Evolutionary conservation across 35 echinoderm and acorn worm species (phyloP), one percentile per base, ranked within the genome.

Genomic region (Patiria miniata): DNA sequence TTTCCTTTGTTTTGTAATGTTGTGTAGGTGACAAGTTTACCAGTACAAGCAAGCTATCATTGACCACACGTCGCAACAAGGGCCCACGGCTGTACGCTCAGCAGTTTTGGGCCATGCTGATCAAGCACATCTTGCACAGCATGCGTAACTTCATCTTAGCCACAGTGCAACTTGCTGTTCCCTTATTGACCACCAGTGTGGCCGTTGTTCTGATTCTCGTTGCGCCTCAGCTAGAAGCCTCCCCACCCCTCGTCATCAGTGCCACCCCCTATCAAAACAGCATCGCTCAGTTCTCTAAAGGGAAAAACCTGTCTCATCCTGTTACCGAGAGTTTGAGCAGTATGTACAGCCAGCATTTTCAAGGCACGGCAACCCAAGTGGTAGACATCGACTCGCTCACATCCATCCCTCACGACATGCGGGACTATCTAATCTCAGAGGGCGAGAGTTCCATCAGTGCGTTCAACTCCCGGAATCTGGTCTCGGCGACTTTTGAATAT

Each of bases 71-170:
- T 52, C 59, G 83, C 16, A 86, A 97, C 82, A 89, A 86, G 18
- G 94, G 90, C 7, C 30, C 82, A 1, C 77, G 33, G 40, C 87
- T 97, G 6, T 97, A 97, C 84, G 34, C 80, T 5, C 94, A 97
- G 79, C 94, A 97, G 79, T 97, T 97, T 61, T 86, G 77, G 34
- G 94, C 94, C 50, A 97, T 97, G 94, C 80, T 97, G 9, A 47
- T 90, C 28, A 93, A 92, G 44, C 80, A 86, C 17, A 83, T 86
- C 39, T 55, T 97, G 21, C 90, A 97, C 52, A 88, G 82, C 51
- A 42, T 80, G 5, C 94, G 94, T n/a, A 96, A 97, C 83, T 56
- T 85, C 36, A 60, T 81, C 1, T 33, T 97, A 30, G 83, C 87
- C 10, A 21, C 89, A 28, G 87, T 85, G 9, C 94, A 97, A 34